Conservation (phyloP, 1,140 invertebrate genomes). For the Drosophila mayri region DNA sequence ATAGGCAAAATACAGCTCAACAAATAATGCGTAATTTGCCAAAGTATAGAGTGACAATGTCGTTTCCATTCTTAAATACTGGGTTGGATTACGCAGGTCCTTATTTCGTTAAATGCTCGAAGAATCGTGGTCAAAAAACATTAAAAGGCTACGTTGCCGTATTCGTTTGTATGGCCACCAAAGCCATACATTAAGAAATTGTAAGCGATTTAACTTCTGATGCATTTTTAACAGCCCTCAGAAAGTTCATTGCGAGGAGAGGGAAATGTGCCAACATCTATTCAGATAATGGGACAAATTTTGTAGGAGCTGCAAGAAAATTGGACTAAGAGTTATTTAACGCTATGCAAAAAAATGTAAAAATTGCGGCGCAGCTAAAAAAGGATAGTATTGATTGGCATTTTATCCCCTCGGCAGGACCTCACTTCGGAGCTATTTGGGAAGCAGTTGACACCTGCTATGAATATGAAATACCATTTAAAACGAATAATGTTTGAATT, state of each 20-base stretch:
- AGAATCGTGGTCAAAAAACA: neutral
- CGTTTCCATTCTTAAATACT: constrained; percentile 1
- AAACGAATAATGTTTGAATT: neutral
- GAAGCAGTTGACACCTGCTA: neutral
- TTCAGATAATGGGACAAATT: constrained; percentile 1
- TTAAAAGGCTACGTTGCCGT: constrained; percentile 4
- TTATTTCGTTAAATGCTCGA: neutral
- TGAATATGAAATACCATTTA: neutral
- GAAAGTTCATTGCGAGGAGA: neutral
- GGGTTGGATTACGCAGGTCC: too few relatives aligned
- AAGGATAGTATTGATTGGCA: neutral
- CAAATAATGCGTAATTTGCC: constrained; percentile 5
- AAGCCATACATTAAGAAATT: constrained; percentile 10
- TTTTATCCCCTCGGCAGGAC: constrained; percentile 1
- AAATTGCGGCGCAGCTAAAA: neutral
- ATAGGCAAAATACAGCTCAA: constrained; percentile 8
- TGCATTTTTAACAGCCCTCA: neutral
- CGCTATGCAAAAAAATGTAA: neutral
- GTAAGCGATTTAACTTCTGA: constrained; percentile 10
- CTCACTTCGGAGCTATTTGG: constrained; percentile 13
- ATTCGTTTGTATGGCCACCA: neutral
- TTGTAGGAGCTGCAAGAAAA: neutral
- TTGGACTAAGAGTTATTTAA: neutral
- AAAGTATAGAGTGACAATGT: neutral
- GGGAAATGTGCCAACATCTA: constrained; percentile 7